A percentile compares a stretch with the other conserved stretches of the same genome.
phyloP scores from a whole-genome alignment of 2,888 invertebrate species.

The Epirrhoe tristata region DNA sequence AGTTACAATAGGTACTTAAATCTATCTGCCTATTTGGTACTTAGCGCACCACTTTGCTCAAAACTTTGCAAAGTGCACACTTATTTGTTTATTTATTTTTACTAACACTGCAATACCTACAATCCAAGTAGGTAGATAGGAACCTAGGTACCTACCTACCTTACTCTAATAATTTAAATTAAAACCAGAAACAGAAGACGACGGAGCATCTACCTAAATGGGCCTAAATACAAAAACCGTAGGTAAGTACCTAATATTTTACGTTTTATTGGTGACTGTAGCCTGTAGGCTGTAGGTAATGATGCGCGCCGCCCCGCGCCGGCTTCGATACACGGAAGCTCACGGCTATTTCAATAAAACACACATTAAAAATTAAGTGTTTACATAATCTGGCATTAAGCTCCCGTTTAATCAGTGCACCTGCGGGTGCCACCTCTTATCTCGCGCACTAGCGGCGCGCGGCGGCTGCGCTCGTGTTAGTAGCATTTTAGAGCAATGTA shows the following conservation, averaged over 20 bases:
- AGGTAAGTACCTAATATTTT: neutral
- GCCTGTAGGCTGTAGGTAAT: no score
- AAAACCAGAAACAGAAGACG: no score
- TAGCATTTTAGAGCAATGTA: constrained; percentile 66
- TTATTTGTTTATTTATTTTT: no score
- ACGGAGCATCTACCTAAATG: neutral
- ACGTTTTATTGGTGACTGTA: neutral
- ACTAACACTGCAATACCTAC: no score
- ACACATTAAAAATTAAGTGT: constrained; percentile 37
- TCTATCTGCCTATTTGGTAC: no score
- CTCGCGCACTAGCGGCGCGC: constrained; percentile 34
- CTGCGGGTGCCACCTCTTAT: constrained; percentile 66
- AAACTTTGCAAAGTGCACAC: no score
- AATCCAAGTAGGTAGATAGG: no score
- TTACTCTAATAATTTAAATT: no score
- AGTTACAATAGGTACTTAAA: no score
- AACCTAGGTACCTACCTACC: no score
- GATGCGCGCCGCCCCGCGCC: neutral
- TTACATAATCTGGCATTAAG: constrained; percentile 65
- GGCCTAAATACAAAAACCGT: neutral
- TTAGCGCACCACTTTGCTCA: no score
- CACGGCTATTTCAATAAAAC: constrained; percentile 46
- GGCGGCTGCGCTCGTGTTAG: constrained; percentile 56
- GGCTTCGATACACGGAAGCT: neutral
- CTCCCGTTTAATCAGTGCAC: constrained; percentile 61